Evolutionary conservation across 2,888 invertebrate genomes (phyloP), one percentile per base, ranked within the genome.

Genomic region (Cephonodes hylas): DNA sequence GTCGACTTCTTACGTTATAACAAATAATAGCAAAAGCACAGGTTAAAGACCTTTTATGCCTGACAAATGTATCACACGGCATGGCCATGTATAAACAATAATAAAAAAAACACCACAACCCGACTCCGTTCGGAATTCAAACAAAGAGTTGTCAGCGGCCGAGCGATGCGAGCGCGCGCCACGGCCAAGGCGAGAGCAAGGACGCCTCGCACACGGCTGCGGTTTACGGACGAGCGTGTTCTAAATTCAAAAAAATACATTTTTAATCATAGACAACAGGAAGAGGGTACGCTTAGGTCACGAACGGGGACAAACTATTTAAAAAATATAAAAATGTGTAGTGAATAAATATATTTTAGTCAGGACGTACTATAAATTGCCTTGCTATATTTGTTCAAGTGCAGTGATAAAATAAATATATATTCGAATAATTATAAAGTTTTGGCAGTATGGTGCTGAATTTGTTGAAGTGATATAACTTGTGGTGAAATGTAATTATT

Each of bases 161-260:
- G 76, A 71, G 78, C 85, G 84, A 76, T 77, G 83, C 81, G 77
- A 76, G 76, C 83, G 84, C 81, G 84, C 85, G 85, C 77, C 83
- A 84, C 81, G 80, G 88, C 84, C 87, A 88, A 88, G 86, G 85
- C 85, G 66, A 81, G 64, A 61, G 84, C 89, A 89, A 89, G 91
- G 89, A 89, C 89, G 77, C 60, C 53, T 53, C 53, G 53, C 60
- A 60, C 42, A 60, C 53, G 60, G 13, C 38, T 60, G 60, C 53
- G 60, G 67, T 74, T 73, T 71, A 61, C 61, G 65, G 67, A 65
- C 67, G 38, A 63, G 20, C 42, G 45, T 46, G 53, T 56, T 31
- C 53, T 44, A 22, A 59, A 44, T 63, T 56, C 1, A 34, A 62
- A 63, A 59, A 59, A 20, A 15, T 42, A 6, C 4, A 15, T 46